Base-by-base conservation (phyloP, 2,797 vertebrate species). In the Merluccius polli region DNA sequence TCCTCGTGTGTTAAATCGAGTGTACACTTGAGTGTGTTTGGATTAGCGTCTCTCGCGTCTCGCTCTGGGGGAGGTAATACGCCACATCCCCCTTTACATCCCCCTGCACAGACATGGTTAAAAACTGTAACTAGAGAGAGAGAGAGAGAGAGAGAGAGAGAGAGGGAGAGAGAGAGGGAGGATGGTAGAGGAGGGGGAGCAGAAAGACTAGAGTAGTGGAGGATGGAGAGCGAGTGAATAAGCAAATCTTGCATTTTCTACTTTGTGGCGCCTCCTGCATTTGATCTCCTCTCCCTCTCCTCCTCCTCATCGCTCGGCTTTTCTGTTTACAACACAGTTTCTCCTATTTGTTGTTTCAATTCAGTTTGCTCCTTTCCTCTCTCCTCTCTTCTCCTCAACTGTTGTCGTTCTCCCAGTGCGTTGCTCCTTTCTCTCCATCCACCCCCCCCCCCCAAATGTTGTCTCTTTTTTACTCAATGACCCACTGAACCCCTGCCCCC, bases 41-140 rank as follows among this genome's bases (percentile, higher is more conserved):
- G 89, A 93, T 93, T 92, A 92, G 82, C 90, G 90, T 92, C 87
- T 90, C 78, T 83, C 87, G 86, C 83, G 52, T 89, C 89, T 93
- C 75, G 91, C 90, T 92, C 79, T 85, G 87, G 90, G 91, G 91
- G 92, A 92, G 89, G 92, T 93, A 90, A 92, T 88, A 89, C 84
- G 84, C 87, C 85, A 86, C 86, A 87, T 87, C 87, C 4, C 36
- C 74, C 44, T 72, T 83, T 70, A 15, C 52, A 7, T 30, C 36
- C 44, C 44, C 32, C 11, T 74, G 27, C 41, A 38, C 77, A 36
- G 82, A 81, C 87, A 89, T 87, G 85, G 74, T 86, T 85, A 85
- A 78, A 87, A 91, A 89, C 77, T 87, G 86, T 81, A n/a, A n/a
- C n/a, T n/a, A n/a, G n/a, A 74, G 74, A 16, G 52, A 8, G 38